phyloP scores from a whole-genome alignment of 2,113 vertebrate genomes.

The Prochilodus magdalenae region DNA sequence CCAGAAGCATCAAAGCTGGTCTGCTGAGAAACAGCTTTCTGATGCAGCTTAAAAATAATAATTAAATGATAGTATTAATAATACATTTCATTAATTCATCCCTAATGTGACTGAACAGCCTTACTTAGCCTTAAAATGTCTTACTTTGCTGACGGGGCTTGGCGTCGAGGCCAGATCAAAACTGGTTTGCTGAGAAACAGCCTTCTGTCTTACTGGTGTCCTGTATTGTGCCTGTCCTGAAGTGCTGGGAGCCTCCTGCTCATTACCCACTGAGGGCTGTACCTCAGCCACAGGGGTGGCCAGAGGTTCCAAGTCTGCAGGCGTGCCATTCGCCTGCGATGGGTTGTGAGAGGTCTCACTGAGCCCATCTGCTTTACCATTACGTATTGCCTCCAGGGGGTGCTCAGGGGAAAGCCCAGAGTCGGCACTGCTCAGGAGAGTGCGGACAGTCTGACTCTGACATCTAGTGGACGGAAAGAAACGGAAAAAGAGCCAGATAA shows the following conservation, averaged over 20 bases:
- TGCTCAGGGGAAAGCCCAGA: not conserved
- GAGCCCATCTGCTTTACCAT: slow-evolving; percentile 15
- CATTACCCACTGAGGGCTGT: not conserved
- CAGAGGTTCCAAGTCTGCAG: slow-evolving; percentile 17
- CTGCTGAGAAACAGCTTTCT: slow-evolving; percentile 73
- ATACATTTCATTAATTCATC: not conserved
- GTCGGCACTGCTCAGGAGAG: not conserved
- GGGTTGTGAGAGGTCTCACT: slow-evolving; percentile 62
- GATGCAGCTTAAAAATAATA: slow-evolving; percentile 26
- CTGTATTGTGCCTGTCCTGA: slow-evolving; percentile 36
- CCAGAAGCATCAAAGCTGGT: slow-evolving; percentile 68
- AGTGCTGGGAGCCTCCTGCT: slow-evolving; percentile 58
- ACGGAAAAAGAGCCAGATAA: not conserved
- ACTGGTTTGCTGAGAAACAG: slow-evolving; percentile 62
- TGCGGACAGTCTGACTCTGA: slow-evolving; percentile 15
- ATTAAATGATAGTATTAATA: not conserved
- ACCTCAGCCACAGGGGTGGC: slow-evolving; percentile 16
- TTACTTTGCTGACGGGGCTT: slow-evolving; percentile 68
- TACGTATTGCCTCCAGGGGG: slow-evolving; percentile 71
- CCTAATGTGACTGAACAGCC: not conserved
- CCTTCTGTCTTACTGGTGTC: slow-evolving; percentile 51
- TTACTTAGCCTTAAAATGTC: not conserved
- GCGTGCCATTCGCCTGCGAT: slow-evolving; percentile 55
- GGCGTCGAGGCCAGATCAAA: slow-evolving; percentile 54
- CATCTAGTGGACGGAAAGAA: slow-evolving; percentile 24